Evolutionary conservation across 2,797 vertebrate genomes (phyloP).

Genomic region (Tinamus major): DNA sequence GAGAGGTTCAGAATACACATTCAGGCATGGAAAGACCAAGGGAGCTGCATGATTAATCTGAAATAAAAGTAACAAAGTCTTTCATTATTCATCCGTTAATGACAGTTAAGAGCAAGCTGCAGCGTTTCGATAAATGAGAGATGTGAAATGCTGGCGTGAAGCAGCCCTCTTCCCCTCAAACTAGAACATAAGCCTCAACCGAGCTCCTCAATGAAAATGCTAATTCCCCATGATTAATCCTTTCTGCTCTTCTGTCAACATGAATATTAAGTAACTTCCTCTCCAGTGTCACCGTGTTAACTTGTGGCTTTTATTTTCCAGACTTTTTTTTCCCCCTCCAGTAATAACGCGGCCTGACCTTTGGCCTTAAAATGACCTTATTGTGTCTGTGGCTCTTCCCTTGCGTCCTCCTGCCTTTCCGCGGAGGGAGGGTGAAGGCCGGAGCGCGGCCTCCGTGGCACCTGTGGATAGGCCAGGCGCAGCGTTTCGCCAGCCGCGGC

Average conservation of each 20-base stretch:
- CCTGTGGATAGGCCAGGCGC: neutral
- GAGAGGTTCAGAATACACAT: conserved; percentile 9
- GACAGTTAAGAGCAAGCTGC: conserved; percentile 76
- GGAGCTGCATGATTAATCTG: conserved; percentile 74
- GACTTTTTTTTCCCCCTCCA: neutral
- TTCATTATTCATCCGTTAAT: conserved; percentile 76
- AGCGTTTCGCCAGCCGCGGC: neutral
- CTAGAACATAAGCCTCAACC: conserved; percentile 70
- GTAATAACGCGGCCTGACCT: conserved; percentile 56
- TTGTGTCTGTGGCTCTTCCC: neutral
- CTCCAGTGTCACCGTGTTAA: conserved; percentile 74
- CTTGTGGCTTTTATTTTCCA: conserved; percentile 63
- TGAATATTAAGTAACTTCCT: conserved; percentile 84
- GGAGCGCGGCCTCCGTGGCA: neutral
- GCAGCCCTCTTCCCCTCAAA: conserved; percentile 59
- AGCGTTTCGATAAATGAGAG: conserved; percentile 74
- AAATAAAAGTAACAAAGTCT: conserved; percentile 75
- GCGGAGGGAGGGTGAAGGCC: neutral
- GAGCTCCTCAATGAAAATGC: conserved; percentile 83
- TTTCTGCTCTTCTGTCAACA: conserved; percentile 83
- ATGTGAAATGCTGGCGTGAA: conserved; percentile 58
- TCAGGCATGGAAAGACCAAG: conserved; percentile 53
- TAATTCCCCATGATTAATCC: conserved; percentile 86
- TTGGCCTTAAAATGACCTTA: conserved; percentile 23
- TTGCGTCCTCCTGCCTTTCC: neutral